Evolutionary conservation across 2,888 invertebrate genomes (phyloP), one percentile per base, ranked within the genome.

Genomic region (Oscheius sp.): DNA sequence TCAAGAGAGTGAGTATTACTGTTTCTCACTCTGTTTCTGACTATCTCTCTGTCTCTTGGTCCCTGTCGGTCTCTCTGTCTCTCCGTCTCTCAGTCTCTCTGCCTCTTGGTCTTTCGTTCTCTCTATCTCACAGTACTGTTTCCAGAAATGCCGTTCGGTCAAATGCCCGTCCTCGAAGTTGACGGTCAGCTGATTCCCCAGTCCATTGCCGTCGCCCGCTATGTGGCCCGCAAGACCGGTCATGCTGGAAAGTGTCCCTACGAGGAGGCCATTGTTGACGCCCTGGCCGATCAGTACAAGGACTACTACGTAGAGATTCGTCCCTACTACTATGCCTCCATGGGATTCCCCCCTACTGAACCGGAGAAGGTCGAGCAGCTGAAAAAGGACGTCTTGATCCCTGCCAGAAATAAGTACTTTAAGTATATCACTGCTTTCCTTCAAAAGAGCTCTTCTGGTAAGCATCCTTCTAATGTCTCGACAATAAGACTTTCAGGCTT

Each of bases 181-280:
- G 80, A 80, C 42, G 82, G 82, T 29, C 70, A 75, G 42, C 65
- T 73, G 29, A 80, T 82, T 51, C 80, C 82, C 4, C 80, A 82
- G 66, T 82, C 82, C 0, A 58, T 75, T 2, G 82, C 82, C 35
- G 76, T 82, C 62, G 63, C 63, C 29, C 76, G 82, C 11, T 82
- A 74, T 37, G 51, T 82, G 13, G 76, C 80, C 53, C 76, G 71
- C 7, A 70, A 57, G 37, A 59, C 57, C 75, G 80, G 78, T 29
- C 76, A 74, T 68, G 65, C 70, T 37, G 80, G 80, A 3, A 58
- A 76, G 35, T 76, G 63, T 50, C 66, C 74, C 13, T 74, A 72
- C 57, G 80, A 80, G 37, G 62, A 74, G 53, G 80, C 80, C 9
- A 13, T 78, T 29, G 80, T 80, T 37, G 80, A 80, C 62, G 79